Percentiles rank a stretch among this genome's conserved stretches.
Conservation (phyloP, 2,888 invertebrate genomes). For the Linyphia triangularis region DNA sequence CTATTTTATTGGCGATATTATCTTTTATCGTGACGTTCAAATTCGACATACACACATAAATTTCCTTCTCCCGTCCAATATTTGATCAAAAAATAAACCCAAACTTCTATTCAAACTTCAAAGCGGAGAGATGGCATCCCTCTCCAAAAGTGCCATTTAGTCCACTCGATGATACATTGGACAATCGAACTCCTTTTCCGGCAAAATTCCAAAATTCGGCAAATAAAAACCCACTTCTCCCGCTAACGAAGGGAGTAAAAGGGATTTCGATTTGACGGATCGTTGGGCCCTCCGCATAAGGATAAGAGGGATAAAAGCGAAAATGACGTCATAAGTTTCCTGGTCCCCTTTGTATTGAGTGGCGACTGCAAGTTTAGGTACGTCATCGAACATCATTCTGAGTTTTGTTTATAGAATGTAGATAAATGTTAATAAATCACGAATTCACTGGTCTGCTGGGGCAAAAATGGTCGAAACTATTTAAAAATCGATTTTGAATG, state of each 20-base stretch:
- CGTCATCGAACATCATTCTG: no score
- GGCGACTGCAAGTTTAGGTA: no score
- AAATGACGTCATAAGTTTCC: no score
- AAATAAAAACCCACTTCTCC: slow-evolving; percentile 53
- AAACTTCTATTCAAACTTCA: not conserved
- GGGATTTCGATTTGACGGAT: slow-evolving; percentile 61
- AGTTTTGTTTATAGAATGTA: no score
- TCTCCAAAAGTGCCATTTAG: slow-evolving; percentile 22
- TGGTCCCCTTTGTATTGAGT: no score
- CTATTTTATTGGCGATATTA: not conserved
- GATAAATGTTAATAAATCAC: no score
- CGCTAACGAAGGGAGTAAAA: slow-evolving; percentile 57
- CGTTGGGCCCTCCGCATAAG: slow-evolving; percentile 5
- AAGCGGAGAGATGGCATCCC: not conserved
- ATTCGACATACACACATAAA: not conserved
- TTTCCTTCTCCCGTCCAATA: not conserved
- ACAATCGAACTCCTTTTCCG: slow-evolving; percentile 24
- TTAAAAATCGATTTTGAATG: no score
- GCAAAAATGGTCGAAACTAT: no score
- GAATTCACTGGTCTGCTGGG: no score
- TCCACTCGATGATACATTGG: slow-evolving; percentile 8
- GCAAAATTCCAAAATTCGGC: slow-evolving; percentile 55
- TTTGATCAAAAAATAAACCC: not conserved
- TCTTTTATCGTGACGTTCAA: not conserved
- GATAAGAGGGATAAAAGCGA: not conserved